Conservation (phyloP, 2,113 vertebrate genomes). For the Ramphastos sulfuratus region DNA sequence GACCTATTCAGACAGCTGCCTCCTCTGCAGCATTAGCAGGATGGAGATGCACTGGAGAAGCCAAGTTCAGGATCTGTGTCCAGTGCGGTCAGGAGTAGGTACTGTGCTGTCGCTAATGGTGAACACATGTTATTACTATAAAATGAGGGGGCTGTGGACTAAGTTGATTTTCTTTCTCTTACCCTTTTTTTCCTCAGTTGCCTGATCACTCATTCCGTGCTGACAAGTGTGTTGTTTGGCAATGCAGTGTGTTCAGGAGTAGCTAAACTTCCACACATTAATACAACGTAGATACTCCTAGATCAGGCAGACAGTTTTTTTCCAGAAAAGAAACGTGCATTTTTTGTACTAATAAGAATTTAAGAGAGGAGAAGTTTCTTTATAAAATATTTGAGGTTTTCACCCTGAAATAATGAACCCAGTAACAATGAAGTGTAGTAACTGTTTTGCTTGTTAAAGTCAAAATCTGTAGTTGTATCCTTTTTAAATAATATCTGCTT, state of each 20-base stretch:
- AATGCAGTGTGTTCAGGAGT: neutral
- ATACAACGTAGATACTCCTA: neutral
- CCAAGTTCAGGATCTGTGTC: conserved; percentile 8
- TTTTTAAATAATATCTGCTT: conserved; percentile 17
- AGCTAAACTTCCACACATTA: neutral
- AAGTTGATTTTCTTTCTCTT: neutral
- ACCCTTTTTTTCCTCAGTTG: neutral
- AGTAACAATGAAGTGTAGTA: neutral
- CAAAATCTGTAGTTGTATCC: neutral
- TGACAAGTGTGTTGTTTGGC: neutral
- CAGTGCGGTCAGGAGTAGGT: neutral
- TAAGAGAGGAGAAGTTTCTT: neutral
- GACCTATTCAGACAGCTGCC: neutral
- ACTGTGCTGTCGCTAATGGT: neutral
- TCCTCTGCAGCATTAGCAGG: neutral
- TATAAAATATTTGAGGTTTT: neutral
- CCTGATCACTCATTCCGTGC: conserved; percentile 6
- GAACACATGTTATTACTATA: conserved; percentile 3
- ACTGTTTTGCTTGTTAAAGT: neutral
- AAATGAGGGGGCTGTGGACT: neutral
- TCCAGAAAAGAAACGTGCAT: neutral
- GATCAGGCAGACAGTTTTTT: neutral
- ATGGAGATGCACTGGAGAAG: neutral
- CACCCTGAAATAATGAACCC: neutral
- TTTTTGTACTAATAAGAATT: neutral